Percentiles rank a stretch among this genome's conserved stretches.
Conservation (phyloP, 1,140 invertebrate genomes). For the Drosophila rufa region DNA sequence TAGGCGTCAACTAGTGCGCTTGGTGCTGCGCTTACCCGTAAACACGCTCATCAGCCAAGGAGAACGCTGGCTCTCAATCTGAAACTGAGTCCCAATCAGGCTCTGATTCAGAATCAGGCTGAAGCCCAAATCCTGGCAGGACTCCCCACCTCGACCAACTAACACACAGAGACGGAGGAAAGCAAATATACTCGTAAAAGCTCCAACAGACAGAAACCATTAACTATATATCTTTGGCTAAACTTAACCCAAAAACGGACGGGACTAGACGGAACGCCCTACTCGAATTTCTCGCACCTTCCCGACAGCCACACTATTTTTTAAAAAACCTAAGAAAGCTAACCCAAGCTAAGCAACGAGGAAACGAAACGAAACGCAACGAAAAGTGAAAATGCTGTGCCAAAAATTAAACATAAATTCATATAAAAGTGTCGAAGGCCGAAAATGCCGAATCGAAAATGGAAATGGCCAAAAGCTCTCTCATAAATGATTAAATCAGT, state of each 20-base stretch:
- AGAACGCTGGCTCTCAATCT: constrained; percentile 35
- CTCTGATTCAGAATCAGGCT: constrained; percentile 2
- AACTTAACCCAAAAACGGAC: not conserved
- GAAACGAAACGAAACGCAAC: constrained; percentile 25
- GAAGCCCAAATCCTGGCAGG: constrained; percentile 19
- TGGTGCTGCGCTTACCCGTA: constrained; percentile 85
- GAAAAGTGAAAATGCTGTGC: constrained; percentile 71
- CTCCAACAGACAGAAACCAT: constrained; percentile 10
- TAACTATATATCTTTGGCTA: constrained; percentile 3
- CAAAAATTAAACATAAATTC: constrained; percentile 41
- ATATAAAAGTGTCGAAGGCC: constrained; percentile 41
- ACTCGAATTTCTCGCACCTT: constrained; percentile 2
- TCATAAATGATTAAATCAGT: constrained; percentile 44
- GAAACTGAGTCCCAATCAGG: constrained; percentile 4
- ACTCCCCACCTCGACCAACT: constrained; percentile 22
- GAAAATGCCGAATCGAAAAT: constrained; percentile 11
- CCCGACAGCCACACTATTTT: constrained; percentile 51
- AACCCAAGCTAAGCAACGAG: not conserved
- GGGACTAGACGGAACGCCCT: not conserved
- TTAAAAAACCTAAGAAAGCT: constrained; percentile 23
- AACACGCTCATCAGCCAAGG: constrained; percentile 62
- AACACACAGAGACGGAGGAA: constrained; percentile 27
- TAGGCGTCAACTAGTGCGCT: constrained; percentile 86
- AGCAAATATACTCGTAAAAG: constrained; percentile 9
- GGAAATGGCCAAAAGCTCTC: constrained; percentile 27